Base-by-base conservation (phyloP, 1,140 invertebrate species). In the Dinoponera quadriceps region DNA sequence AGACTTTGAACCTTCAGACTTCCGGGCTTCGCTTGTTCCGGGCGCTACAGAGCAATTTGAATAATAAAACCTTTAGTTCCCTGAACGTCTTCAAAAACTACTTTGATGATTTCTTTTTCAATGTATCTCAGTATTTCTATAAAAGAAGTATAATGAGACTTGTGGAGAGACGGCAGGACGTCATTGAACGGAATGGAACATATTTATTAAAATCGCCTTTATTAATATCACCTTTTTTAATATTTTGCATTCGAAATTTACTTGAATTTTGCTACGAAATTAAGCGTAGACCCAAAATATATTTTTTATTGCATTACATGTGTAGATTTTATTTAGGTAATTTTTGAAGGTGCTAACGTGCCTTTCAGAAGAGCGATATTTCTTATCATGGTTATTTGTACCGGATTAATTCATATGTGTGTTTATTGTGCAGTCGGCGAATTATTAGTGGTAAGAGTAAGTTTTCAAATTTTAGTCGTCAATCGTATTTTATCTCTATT, bases 401-500 rank as follows among this genome's bases (percentile, higher is more conserved):
- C 16, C 22, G 14, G 22, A 14, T 29, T 69, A 20, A 65, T 16
- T 63, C 74, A 78, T 48, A 77, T 65, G 59, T 48, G 59, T 18
- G 44, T 77, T 18, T 77, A 77, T 51, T 77, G 73, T 25, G 38
- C 62, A 4, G 74, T 51, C 5, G 49, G 62, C 7, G 74, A 78
- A 65, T 7, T 65, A 7, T 51, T 78, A 20, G 48, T 54, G 5
- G 51, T 29, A n/a, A 60, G 54, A 2, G 74, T 78, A 63, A 80
- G n/a, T n/a, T n/a, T n/a, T n/a, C n/a, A n/a, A n/a, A n/a, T n/a
- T n/a, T n/a, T n/a, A n/a, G n/a, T n/a, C n/a, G 18, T 80, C 3
- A 22, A n/a, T 66, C 3, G 22, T 78, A 27, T 66, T 59, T 14
- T 55, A 33, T 27, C 33, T 57, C 22, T 7, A 3, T 55, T 5